Conservation (phyloP, 2,113 vertebrate species). For the Bombycilla garrulus region DNA sequence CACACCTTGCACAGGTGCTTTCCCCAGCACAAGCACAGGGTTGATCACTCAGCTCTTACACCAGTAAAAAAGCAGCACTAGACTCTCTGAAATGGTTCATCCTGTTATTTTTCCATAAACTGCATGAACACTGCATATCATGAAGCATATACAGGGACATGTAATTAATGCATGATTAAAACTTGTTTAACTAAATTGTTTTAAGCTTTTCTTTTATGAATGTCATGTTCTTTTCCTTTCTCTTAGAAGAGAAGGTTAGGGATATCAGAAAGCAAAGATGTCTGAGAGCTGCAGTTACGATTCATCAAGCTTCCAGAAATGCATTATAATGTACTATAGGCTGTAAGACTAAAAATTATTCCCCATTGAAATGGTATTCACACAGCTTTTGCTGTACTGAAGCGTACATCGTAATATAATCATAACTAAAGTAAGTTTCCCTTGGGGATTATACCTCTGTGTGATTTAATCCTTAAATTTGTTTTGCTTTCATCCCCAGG, state of each 20-base stretch:
- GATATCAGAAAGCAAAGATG: slow-evolving; percentile 1
- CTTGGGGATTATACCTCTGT: slow-evolving; percentile 72
- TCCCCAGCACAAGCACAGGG: background rate
- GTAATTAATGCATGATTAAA: background rate
- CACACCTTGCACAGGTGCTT: background rate
- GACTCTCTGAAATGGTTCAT: background rate
- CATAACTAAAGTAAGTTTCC: slow-evolving; percentile 73
- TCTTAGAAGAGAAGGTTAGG: background rate
- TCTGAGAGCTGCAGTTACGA: slow-evolving; percentile 8
- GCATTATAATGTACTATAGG: slow-evolving; percentile 67
- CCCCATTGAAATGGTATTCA: slow-evolving; percentile 69
- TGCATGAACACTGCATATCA: background rate
- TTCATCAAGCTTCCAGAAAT: slow-evolving; percentile 67
- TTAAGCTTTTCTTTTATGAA: background rate
- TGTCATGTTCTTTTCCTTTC: background rate
- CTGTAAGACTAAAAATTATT: slow-evolving; percentile 74
- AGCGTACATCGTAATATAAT: slow-evolving; percentile 66
- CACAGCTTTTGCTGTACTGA: slow-evolving; percentile 64
- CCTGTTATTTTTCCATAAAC: background rate
- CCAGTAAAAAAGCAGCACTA: background rate
- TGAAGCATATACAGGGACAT: rapidly evolving
- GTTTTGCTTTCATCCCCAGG: slow-evolving; percentile 76
- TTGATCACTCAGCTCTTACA: background rate
- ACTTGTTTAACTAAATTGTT: background rate
- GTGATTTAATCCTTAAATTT: slow-evolving; percentile 81